Conservation (phyloP, 2,113 vertebrate species). For the Ptilonorhynchus violaceus region DNA sequence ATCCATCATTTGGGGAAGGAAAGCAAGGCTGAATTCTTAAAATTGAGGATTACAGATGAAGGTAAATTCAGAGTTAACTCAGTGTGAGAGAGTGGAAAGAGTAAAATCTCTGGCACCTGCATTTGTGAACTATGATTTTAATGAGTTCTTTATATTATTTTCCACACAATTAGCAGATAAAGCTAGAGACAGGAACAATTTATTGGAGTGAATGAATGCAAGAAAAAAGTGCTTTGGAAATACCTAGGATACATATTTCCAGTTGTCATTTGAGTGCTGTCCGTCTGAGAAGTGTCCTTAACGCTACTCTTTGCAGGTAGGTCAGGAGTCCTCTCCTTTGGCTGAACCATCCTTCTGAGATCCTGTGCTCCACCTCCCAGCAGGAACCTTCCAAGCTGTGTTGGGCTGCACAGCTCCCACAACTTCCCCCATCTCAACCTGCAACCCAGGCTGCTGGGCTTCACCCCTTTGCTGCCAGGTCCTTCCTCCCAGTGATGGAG, state of each 20-base stretch:
- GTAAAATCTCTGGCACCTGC: background rate
- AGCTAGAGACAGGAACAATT: background rate
- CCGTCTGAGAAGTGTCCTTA: background rate
- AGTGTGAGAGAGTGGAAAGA: background rate
- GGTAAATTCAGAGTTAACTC: background rate
- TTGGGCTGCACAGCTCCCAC: background rate
- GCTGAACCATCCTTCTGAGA: background rate
- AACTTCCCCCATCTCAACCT: background rate
- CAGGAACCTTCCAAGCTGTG: background rate
- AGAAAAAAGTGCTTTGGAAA: background rate
- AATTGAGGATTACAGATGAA: background rate
- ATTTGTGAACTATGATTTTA: background rate
- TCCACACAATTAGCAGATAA: background rate
- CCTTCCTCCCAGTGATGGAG: background rate
- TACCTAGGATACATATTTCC: background rate
- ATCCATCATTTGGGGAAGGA: background rate
- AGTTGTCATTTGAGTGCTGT: background rate
- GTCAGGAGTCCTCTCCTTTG: background rate
- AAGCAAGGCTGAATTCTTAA: background rate
- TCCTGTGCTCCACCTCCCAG: background rate
- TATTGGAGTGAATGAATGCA: background rate
- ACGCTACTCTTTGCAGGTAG: rapidly evolving
- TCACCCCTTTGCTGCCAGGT: background rate
- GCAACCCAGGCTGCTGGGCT: background rate
- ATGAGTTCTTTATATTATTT: background rate